A percentile compares a stretch with the other conserved stretches of the same genome.
phyloP scores from a whole-genome alignment of 2,888 invertebrate species.

The Hydrotaea cyrtoneurina region DNA sequence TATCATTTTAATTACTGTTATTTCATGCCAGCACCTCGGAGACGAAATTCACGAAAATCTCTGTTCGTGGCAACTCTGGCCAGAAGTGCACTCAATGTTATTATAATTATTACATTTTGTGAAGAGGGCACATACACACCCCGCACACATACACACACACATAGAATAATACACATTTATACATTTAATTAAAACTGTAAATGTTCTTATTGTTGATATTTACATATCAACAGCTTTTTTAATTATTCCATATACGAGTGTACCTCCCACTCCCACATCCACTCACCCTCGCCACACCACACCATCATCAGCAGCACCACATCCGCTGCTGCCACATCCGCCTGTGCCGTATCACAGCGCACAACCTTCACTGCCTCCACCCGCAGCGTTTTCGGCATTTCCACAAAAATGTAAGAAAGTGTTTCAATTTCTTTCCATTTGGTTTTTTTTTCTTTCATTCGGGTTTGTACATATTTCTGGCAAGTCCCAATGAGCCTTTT shows the following conservation, averaged over 20 bases:
- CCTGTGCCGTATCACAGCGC: background rate
- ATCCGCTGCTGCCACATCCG: background rate
- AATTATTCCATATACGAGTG: constrained; percentile 25
- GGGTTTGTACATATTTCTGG: background rate
- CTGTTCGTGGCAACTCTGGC: constrained; percentile 26
- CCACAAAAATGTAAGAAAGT: background rate
- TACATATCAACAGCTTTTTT: constrained; percentile 37
- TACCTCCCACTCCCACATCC: background rate
- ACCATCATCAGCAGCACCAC: background rate
- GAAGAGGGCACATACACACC: constrained; percentile 28
- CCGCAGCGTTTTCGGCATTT: background rate
- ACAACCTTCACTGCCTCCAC: background rate
- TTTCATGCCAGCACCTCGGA: too few species aligned
- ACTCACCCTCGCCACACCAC: background rate
- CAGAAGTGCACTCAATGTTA: constrained; percentile 34
- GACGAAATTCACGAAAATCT: constrained; percentile 2
- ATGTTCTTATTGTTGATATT: constrained; percentile 39
- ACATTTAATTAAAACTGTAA: constrained; percentile 37
- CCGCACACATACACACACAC: background rate
- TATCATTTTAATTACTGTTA: too few species aligned
- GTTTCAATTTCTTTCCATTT: background rate
- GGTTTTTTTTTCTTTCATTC: background rate
- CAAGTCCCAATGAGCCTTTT: constrained; percentile 18
- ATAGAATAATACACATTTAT: background rate
- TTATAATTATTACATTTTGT: constrained; percentile 34